Evolutionary conservation across 2,888 invertebrate genomes (phyloP), one percentile per base, ranked within the genome.

Genomic region (Epinotia bilunana): DNA sequence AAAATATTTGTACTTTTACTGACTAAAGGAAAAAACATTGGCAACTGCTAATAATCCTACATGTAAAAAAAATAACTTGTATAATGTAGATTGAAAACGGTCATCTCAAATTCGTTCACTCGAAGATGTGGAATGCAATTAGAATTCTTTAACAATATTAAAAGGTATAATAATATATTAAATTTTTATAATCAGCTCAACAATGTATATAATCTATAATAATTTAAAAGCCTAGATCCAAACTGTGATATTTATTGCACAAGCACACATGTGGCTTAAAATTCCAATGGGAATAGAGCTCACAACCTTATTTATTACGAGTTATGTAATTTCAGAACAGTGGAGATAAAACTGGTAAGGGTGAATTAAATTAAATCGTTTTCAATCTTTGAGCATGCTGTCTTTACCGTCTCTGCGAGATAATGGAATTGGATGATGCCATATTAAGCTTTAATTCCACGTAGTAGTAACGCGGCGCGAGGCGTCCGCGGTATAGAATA

Each of bases 1-100:
- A 93, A 95, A 96, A 96, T 96, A 96, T 96, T 96, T 96, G 96
- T 96, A 96, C 96, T 96, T 96, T 95, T 96, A 96, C 96, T 96
- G 96, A 96, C 96, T 96, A 96, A 96, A 95, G 95, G 95, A 95
- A 95, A 93, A 93, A 93, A 93, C 92, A 93, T 94, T 93, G 93
- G 94, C 93, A 93, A 92, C 93, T 91, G 93, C 93, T 94, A 93
- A 93, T 93, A 93, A 93, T 90, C 91, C 91, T 94, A 94, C 89
- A 88, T 91, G 91, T 93, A 93, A 94, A 94, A 93, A 91, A 92
- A 93, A 91, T 88, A 90, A 91, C 89, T 92, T 91, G 92, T 93
- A 94, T 91, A 93, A 93, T 93, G 92, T 93, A 93, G 93, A 93
- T 92, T 93, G 92, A 93, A 93, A 93, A 93, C 90, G 90, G 93